Base-by-base conservation (phyloP, 1,140 invertebrate species). In the Drosophila neocordata region DNA sequence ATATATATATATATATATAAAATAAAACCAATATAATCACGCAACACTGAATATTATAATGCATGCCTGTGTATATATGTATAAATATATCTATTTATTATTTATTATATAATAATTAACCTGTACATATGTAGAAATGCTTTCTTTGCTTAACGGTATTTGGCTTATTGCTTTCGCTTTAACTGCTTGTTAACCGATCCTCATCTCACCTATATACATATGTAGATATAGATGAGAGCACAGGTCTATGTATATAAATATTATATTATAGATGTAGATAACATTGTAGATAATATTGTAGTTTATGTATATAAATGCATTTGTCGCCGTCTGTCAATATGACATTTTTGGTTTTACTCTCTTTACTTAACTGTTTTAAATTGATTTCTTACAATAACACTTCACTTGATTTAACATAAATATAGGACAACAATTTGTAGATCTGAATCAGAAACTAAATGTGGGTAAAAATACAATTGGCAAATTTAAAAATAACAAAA, bases 401-500 rank as follows among this genome's bases (percentile, higher is more conserved):
- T 62, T 76, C 59, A 68, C 13, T 72, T 78, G 51, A 5, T 71
- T 76, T 75, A 56, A 60, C 53, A 66, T 70, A 83, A 83, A 79
- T 88, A 83, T 83, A 87, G 83, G 83, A 88, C 76, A 84, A 72
- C 60, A 77, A 65, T 69, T 76, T 35, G 56, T 53, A 55, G 63
- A 77, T 70, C 66, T 73, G 58, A 60, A 73, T 73, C 67, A 27
- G 22, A 38, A 24, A 24, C 4, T 24, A 24, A 24, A 24, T 2
- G 4, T 2, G 4, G 4, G 4, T 2, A 24, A 24, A 24, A 1
- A 24, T 2, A 13, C 15, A 62, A 78, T 82, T 84, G 76, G 71
- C 67, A 66, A 55, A n/a, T n/a, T n/a, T 71, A 48, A 15, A 53
- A 70, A n/a, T 56, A 48, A 44, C 18, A 34, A 51, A 67, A 55